A percentile compares a stretch with the other conserved stretches of the same genome.
These are phyloP conservation scores for Dioctria rufipes DNA, from an alignment of 2,888 invertebrate species.

Conservation along the genomic window DNA sequence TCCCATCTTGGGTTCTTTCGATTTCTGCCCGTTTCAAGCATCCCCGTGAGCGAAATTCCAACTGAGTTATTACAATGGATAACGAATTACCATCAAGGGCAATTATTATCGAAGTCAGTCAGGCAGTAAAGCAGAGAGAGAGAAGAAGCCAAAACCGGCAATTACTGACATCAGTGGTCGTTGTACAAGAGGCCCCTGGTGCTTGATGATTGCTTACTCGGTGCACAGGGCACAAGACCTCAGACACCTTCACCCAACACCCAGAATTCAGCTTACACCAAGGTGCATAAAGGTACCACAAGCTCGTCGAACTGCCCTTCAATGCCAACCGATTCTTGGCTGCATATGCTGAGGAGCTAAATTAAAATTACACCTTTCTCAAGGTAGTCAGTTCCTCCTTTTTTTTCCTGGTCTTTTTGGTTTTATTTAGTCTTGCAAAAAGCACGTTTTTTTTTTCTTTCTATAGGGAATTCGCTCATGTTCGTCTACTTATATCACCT, in stretches of 20 bases:
- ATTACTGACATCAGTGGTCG: constrained; percentile 47
- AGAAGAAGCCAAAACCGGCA: constrained; percentile 51
- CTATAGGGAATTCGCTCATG: constrained; percentile 27
- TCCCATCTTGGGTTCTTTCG: background rate
- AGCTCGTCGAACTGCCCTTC: constrained; percentile 22
- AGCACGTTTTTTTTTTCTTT: constrained; percentile 10
- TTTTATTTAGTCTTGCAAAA: background rate
- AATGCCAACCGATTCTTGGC: background rate
- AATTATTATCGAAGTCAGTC: constrained; percentile 67
- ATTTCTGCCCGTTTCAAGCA: background rate
- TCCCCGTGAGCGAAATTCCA: constrained; percentile 41
- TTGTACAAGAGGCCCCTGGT: constrained; percentile 35
- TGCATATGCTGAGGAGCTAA: constrained; percentile 40
- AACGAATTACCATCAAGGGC: constrained; percentile 65
- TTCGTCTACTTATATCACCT: constrained; percentile 52
- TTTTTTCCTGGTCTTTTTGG: constrained; percentile 14
- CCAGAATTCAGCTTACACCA: constrained; percentile 12
- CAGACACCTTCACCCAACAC: constrained; percentile 50
- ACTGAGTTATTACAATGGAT: constrained; percentile 60
- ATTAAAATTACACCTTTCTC: constrained; percentile 54
- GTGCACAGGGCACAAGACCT: constrained; percentile 26
- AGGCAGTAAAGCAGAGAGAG: constrained; percentile 60
- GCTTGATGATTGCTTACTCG: constrained; percentile 48
- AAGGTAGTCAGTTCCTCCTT: constrained; percentile 42
- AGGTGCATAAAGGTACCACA: constrained; percentile 27